These are phyloP conservation scores for Achroia grisella DNA, from an alignment of 1,140 invertebrate genomes.

Conservation along the genomic window DNA sequence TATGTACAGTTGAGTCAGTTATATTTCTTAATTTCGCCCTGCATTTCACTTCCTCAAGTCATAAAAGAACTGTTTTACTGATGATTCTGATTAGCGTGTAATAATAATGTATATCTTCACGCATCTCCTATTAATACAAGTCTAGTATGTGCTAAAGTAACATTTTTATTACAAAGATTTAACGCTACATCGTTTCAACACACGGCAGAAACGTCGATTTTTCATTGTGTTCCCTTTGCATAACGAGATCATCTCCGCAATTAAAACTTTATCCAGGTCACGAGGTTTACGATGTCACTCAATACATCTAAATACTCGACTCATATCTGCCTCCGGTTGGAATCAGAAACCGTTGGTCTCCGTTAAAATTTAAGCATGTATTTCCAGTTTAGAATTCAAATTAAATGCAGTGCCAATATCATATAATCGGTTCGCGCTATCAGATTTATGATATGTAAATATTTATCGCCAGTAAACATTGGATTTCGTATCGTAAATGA, in stretches of 20 bases:
- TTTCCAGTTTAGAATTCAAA: constrained; percentile 19
- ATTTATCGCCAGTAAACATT: constrained; percentile 32
- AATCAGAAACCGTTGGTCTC: constrained; percentile 28
- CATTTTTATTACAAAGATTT: too few species aligned
- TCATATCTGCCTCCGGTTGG: constrained; percentile 23
- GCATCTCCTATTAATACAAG: too few species aligned
- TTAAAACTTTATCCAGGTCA: constrained; percentile 23
- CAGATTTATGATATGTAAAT: constrained; percentile 47
- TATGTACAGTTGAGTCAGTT: too few species aligned
- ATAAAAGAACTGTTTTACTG: too few species aligned
- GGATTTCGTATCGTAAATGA: too few species aligned
- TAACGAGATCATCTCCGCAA: background rate
- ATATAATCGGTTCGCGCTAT: constrained; percentile 8
- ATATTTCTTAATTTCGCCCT: too few species aligned
- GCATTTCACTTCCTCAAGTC: too few species aligned
- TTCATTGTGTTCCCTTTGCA: background rate
- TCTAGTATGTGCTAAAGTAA: too few species aligned
- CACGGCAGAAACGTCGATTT: background rate
- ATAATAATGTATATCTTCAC: too few species aligned
- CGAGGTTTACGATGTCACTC: constrained; percentile 50
- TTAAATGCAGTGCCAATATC: constrained; percentile 12
- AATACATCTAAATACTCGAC: constrained; percentile 30
- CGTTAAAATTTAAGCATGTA: constrained; percentile 20
- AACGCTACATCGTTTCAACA: too few species aligned
- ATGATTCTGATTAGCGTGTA: too few species aligned